Base-by-base conservation (phyloP, 2,113 vertebrate species). In the Muntiacus muntjak region DNA sequence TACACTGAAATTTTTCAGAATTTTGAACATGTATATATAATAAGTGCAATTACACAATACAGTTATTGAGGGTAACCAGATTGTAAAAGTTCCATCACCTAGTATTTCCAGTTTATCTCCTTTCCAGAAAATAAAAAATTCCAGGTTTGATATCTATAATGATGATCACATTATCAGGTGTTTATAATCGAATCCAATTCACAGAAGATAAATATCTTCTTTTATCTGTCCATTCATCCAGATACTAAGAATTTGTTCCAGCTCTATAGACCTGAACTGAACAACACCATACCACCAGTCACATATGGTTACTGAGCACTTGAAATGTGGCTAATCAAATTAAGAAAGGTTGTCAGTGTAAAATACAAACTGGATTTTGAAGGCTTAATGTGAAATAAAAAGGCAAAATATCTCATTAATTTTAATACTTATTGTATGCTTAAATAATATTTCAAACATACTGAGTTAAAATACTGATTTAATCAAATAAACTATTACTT, bases 1-100 rank as follows among this genome's bases (percentile, higher is more conserved):
- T 60, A 98, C 2, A n/a, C 94, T 99, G 96, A 97, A 97, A 94
- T 91, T 87, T 94, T 55, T 89, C 58, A 30, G 40, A 96, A 87
- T 33, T 54, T 93, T 83, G 64, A 93, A 57, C 52, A 94, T 43
- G 47, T 40, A 85, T 30, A 88, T 33, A 93, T 13, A 96, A 28
- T 33, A 97, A 93, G 92, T 47, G 17, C 21, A 97, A 57, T 81
- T 30, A 57, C 1, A 91, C 8, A 92, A 57, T 43, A 64, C 6
- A 88, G 36, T 52, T 67, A 89, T 36, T 97, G 87, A 87, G 64
- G 23, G 19, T 6, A 88, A 92, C 21, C 52, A 94, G 87, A 88
- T 0, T 60, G 16, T 57, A n/a, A 60, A 96, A 84, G 62, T 74
- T 92, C 23, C 10, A 79, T 57, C 19, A 83, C 4, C 12, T 28